Evolutionary conservation across 2,797 vertebrate genomes (phyloP).

Genomic region (Sebastes miniatus): DNA sequence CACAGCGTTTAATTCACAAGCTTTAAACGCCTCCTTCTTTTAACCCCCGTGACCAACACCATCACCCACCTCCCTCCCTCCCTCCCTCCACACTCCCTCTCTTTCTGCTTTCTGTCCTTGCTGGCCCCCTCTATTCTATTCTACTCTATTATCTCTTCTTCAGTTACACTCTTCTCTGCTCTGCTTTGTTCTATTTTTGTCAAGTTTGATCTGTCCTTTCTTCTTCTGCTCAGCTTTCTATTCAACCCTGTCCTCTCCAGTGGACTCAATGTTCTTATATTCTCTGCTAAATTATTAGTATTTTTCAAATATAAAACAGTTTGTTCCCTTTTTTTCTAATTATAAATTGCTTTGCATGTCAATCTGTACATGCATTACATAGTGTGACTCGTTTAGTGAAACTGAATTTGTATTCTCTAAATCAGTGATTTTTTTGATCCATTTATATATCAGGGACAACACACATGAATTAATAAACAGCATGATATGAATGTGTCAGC

Average conservation of each 20-base stretch:
- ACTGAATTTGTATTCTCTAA: background rate
- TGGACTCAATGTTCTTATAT: background rate
- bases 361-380: background rate
- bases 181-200: constrained; percentile 25
- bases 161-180: constrained; percentile 6
- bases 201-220: constrained; percentile 2
- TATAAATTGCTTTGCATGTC: background rate
- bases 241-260: background rate
- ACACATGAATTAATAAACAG: background rate
- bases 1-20: constrained; percentile 79
- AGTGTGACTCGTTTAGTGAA: background rate
- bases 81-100: background rate
- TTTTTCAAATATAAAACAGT: too few relatives aligned
- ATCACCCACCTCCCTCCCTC: constrained; percentile 13
- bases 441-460: background rate
- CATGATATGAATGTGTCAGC: background rate
- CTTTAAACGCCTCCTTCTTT: constrained; percentile 66
- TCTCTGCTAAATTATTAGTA: background rate
- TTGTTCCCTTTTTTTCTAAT: background rate
- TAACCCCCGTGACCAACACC: constrained; percentile 55
- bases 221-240: background rate
- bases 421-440: background rate
- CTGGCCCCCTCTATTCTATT: constrained; percentile 26
- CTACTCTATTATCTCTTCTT: constrained; percentile 51
- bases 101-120: constrained; percentile 31